phyloP scores from a whole-genome alignment of 2,797 vertebrate genomes.

The Lepidocolaptes lacrymiger region DNA sequence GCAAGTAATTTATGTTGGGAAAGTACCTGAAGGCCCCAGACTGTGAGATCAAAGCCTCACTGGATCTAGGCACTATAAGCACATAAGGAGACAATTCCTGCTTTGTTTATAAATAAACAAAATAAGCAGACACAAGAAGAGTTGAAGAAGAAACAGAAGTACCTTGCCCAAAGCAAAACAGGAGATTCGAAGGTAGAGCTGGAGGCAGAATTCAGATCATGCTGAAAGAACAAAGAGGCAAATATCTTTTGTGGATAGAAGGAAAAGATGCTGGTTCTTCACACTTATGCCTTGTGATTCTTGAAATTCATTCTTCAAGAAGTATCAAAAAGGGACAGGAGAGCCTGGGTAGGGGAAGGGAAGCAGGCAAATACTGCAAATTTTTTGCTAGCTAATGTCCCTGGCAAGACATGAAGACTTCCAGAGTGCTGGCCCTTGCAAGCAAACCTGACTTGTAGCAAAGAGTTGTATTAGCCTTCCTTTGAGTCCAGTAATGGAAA shows the following conservation, averaged over 20 bases:
- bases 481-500: neutral
- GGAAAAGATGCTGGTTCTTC: neutral
- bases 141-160: neutral
- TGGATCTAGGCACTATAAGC: neutral
- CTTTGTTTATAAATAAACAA: neutral
- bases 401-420: neutral
- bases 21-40: neutral
- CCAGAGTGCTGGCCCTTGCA: neutral
- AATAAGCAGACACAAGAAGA: neutral
- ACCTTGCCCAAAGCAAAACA: neutral
- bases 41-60: slow-evolving; percentile 23
- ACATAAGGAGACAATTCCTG: neutral
- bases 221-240: neutral
- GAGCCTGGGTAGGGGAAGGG: neutral
- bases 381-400: neutral
- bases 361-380: neutral
- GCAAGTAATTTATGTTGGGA: neutral
- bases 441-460: neutral
- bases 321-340: neutral
- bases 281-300: neutral
- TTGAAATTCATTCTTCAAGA: neutral
- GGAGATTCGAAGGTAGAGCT: neutral
- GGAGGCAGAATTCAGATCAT: neutral
- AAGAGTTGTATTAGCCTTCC: neutral
- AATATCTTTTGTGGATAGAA: neutral